phyloP scores from a whole-genome alignment of 2,888 invertebrate species.

The Heliconius charithonia region DNA sequence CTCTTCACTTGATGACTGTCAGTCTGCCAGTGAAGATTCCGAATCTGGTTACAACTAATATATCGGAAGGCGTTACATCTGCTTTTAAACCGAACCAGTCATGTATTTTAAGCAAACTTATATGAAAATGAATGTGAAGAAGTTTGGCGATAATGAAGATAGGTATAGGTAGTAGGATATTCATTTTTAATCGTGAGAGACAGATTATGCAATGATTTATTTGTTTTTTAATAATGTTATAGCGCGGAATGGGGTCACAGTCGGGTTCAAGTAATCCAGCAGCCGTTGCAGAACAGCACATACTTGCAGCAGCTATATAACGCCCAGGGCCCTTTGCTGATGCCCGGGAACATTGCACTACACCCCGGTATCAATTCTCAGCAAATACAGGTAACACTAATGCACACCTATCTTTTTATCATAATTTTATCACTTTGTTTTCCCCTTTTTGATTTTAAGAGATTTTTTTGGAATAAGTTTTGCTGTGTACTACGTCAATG shows the following conservation, averaged over 20 bases:
- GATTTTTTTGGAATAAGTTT: too few relatives aligned
- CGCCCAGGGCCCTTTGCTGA: constrained; percentile 90
- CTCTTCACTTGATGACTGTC: constrained; percentile 1
- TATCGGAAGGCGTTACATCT: not conserved
- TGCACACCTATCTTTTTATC: not conserved
- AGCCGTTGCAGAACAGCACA: constrained; percentile 88
- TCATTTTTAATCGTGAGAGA: not conserved
- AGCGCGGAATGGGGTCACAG: constrained; percentile 88
- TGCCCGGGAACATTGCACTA: constrained; percentile 91
- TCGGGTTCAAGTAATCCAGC: constrained; percentile 93
- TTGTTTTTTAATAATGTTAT: not conserved
- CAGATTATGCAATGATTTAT: not conserved
- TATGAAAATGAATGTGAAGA: not conserved
- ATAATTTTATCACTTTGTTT: not conserved
- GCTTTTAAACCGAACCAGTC: not conserved
- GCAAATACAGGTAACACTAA: constrained; percentile 86
- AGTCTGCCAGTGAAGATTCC: not conserved
- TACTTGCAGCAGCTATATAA: constrained; percentile 92
- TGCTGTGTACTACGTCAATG: constrained; percentile 3
- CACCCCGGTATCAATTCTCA: constrained; percentile 89
- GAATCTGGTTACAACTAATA: not conserved
- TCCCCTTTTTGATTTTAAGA: not conserved
- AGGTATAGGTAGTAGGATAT: constrained; percentile 1
- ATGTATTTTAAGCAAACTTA: constrained; percentile 9
- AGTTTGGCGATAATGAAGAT: not conserved